Evolutionary conservation across 2,797 vertebrate species (phyloP), one percentile per base, ranked within the genome.

Genomic region (Channallabes apus): DNA sequence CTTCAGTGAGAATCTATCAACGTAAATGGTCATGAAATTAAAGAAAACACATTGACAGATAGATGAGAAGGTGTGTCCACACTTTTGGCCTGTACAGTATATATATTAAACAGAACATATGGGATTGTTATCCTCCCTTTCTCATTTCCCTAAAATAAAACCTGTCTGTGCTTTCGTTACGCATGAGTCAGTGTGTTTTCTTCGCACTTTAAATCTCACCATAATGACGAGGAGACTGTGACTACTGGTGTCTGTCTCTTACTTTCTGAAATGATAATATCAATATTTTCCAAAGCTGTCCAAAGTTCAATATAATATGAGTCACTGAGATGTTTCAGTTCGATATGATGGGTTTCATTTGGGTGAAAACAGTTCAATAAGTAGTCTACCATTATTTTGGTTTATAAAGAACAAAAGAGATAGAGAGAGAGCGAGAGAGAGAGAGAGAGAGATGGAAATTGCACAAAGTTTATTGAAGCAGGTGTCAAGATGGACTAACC

Each of bases 121-220:
- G 54, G 14, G 29, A 59, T n/a, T 15, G 11, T 38, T n/a, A 29
- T 38, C 58, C 76, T 61, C 18, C 4, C 32, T 22, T 1, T 58
- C 56, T 35, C 20, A 6, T 41, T 62, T 14, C 58, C 29, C 56
- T 20, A n/a, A 78, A 78, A 78, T 78, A 35, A 78, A 78, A 24
- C 15, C 51, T 32, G 51, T 2, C 7, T 0, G 15, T 18, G 56
- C 1, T 61, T 78, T 58, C 56, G 32, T 35, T 24, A 59, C 20
- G 4, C 56, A 24, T 77, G 56, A 77, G 75, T 77, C 75, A 59
- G 56, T 24, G 75, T 77, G 75, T 59, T 77, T 59, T 77, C 75
- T 59, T 77, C 54, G 4, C 75, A 59, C 58, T 61, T 61, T 32
- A n/a, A 2, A 8, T 79, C 35, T 61, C 76, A 38, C 22, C 58